A percentile compares a stretch with the other conserved stretches of the same genome.
Evolutionary conservation across 2,113 vertebrate species (phyloP).

Genomic region (Tichodroma muraria): DNA sequence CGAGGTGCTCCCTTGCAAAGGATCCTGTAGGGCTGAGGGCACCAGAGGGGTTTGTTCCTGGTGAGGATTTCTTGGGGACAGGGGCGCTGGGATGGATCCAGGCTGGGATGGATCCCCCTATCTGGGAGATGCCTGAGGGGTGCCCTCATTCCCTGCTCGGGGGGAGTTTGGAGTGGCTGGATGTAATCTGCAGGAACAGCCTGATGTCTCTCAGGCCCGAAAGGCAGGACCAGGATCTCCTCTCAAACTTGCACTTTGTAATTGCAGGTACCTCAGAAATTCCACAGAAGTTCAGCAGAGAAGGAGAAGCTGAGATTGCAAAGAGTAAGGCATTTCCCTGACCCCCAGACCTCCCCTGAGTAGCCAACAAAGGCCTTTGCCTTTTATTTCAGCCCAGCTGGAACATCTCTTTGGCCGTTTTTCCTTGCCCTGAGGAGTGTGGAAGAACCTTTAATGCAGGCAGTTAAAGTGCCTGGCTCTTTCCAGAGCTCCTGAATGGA

Average conservation of each 20-base stretch:
- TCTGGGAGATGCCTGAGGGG: neutral
- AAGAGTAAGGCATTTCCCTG: slow-evolving; percentile 62
- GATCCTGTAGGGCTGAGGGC: neutral
- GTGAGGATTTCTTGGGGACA: neutral
- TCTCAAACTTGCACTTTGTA: neutral
- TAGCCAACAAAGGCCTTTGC: neutral
- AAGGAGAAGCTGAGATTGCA: slow-evolving; percentile 69
- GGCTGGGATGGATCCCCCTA: neutral
- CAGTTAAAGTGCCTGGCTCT: neutral
- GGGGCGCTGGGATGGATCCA: neutral
- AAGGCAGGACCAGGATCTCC: neutral
- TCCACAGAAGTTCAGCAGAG: slow-evolving; percentile 52
- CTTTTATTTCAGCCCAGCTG: neutral
- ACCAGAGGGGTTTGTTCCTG: neutral
- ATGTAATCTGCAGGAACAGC: rapidly evolving
- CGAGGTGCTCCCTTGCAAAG: rapidly evolving
- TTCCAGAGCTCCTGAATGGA: neutral
- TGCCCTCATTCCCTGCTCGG: neutral
- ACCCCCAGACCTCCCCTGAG: neutral
- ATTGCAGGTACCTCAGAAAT: slow-evolving; percentile 66
- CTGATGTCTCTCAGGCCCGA: neutral
- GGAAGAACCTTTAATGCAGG: neutral
- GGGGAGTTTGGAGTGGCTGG: neutral
- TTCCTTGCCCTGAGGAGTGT: neutral
- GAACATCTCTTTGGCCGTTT: neutral